These are phyloP conservation scores for Baryphthengus martii DNA, from an alignment of 2,113 vertebrate species.

Conservation along the genomic window DNA sequence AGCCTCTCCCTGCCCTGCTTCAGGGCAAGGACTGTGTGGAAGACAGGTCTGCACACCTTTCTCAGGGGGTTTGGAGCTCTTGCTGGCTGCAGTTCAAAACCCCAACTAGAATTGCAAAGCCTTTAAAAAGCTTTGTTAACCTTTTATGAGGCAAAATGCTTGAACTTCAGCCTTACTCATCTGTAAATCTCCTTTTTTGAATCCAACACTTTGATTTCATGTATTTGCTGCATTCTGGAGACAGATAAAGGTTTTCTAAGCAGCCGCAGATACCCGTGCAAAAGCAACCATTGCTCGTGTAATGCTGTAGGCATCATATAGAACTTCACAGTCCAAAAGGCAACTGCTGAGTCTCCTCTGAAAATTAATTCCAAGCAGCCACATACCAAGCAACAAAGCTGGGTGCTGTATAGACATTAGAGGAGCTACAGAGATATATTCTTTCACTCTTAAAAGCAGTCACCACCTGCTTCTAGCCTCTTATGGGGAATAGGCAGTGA, in stretches of 20 bases:
- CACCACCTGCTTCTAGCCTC: not conserved
- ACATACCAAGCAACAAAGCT: not conserved
- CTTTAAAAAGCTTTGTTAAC: not conserved
- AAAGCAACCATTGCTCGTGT: no score
- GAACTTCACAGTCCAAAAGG: not conserved
- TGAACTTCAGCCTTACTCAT: not conserved
- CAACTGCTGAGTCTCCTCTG: not conserved
- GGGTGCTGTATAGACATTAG: not conserved
- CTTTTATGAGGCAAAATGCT: not conserved
- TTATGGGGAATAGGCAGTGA: not conserved
- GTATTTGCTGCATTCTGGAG: not conserved
- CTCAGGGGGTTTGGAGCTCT: not conserved
- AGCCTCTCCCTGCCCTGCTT: not conserved
- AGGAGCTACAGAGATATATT: not conserved
- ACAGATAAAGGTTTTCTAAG: not conserved
- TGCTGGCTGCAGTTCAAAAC: not conserved
- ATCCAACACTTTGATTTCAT: not conserved
- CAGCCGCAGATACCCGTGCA: not conserved
- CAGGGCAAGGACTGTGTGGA: not conserved
- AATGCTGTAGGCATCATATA: no score
- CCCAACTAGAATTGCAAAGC: not conserved
- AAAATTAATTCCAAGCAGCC: not conserved
- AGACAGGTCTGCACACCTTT: not conserved
- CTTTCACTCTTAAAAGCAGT: not conserved
- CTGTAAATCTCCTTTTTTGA: not conserved